These are phyloP conservation scores for Tipula vernalis DNA, from an alignment of 2,888 invertebrate genomes.

Conservation along the genomic window DNA sequence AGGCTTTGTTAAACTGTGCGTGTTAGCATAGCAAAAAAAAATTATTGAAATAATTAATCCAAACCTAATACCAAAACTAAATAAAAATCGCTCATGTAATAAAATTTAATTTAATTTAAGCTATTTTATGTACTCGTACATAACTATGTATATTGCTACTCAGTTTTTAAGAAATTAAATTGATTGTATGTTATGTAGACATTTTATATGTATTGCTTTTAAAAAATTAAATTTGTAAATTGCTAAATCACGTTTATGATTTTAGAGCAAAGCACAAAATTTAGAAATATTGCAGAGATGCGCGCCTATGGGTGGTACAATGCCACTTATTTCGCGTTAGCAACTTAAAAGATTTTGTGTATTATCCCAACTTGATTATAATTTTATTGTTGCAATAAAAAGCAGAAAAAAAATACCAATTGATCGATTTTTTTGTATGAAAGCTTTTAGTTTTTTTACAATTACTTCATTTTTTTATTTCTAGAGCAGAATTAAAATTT, in stretches of 20 bases:
- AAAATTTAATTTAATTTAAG: neutral
- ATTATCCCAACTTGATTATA: neutral
- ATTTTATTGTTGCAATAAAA: neutral
- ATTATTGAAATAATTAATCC: neutral
- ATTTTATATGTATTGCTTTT: neutral
- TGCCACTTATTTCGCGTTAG: too few relatives aligned
- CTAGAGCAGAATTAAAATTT: neutral
- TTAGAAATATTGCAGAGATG: neutral
- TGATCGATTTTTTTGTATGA: neutral
- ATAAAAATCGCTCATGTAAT: neutral
- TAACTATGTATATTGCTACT: neutral
- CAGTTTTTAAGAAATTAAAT: neutral
- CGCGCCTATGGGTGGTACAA: neutral
- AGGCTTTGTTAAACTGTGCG: neutral
- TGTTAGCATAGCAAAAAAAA: neutral
- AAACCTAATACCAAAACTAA: neutral
- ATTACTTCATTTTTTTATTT: neutral
- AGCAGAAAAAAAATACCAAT: neutral
- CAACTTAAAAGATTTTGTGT: neutral
- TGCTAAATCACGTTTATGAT: neutral
- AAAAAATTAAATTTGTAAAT: neutral
- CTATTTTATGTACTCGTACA: neutral
- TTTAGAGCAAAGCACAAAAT: neutral
- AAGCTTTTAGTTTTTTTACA: neutral
- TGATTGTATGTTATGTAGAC: neutral